phyloP scores from a whole-genome alignment of 1,140 invertebrate species.

The Asbolus verrucosus region DNA sequence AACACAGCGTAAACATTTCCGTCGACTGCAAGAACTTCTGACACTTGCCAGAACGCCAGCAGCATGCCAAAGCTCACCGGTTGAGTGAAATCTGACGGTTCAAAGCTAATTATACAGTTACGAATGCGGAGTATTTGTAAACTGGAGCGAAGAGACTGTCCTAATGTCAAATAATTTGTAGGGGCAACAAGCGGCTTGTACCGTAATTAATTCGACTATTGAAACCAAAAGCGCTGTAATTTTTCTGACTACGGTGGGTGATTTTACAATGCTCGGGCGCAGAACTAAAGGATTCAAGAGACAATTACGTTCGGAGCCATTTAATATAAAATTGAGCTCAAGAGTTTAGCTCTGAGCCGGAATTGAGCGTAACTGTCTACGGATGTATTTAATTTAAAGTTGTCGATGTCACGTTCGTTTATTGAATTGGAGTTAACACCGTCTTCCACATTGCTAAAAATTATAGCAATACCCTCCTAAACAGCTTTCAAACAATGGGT shows the following conservation, averaged over 20 bases:
- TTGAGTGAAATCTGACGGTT: background rate
- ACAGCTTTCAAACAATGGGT: constrained; percentile 1
- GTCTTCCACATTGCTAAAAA: background rate
- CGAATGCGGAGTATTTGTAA: background rate
- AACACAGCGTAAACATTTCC: constrained; percentile 7
- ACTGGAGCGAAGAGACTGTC: background rate
- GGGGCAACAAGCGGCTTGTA: background rate
- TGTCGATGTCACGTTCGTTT: constrained; percentile 3
- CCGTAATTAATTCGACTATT: background rate
- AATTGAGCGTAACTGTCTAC: background rate
- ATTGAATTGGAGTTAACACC: constrained; percentile 12
- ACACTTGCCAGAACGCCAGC: constrained; percentile 5
- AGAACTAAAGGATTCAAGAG: background rate
- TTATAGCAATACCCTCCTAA: background rate
- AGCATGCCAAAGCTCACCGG: background rate
- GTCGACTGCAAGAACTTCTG: constrained; percentile 9
- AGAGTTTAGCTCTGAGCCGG: background rate
- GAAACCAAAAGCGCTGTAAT: background rate
- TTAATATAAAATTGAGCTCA: constrained; percentile 4
- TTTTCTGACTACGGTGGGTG: background rate
- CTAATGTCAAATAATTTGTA: background rate
- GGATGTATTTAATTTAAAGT: constrained; percentile 9
- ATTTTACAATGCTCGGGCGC: background rate
- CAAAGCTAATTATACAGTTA: constrained; percentile 5
- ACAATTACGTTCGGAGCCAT: constrained; percentile 4